Evolutionary conservation across 1,140 invertebrate species (phyloP), one percentile per base, ranked within the genome.

Genomic region (Drosophila pruinosa): DNA sequence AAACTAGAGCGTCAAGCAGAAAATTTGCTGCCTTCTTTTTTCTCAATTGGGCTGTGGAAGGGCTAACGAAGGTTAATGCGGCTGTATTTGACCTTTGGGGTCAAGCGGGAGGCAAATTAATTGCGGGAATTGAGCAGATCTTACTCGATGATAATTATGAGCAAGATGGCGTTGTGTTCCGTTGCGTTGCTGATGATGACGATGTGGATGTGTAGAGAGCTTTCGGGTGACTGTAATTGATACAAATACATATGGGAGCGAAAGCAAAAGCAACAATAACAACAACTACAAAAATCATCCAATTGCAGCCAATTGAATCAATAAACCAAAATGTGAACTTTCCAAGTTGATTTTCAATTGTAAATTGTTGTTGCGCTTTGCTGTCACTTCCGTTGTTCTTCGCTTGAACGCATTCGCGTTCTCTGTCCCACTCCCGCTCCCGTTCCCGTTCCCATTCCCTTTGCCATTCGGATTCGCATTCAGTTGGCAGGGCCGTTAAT

Each of bases 61-160:
- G 85, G 85, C 85, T 85, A 89, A 89, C 85, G 79, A 82, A 89
- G 85, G 85, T 89, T 89, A 89, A 89, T 89, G 73, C 85, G 85
- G 56, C 86, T 75, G 80, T 89, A 88, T 81, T 89, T 89, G 85
- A 88, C 82, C 82, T 62, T 47, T 36, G 28, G 71, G 82, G 82
- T 86, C 82, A 88, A 88, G 83, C 75, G 69, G 76, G 63, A 82
- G 74, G 82, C 82, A 88, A 74, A 81, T 88, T 86, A 86, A 86
- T 88, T 88, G 82, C 70, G 65, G 31, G 67, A 86, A 78, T 88
- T 72, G 81, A 61, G 36, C 54, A 59, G 26, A 34, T 22, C 26
- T 52, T 68, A 15, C 7, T 12, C 38, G 39, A n/a, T 14, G 22
- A 28, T 28, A 31, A 39, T 45, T 41, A 64, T 26, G 62, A 28